Percentiles rank a stretch among this genome's conserved stretches.
These are phyloP conservation scores for Drosophila peninsularis DNA, from an alignment of 2,888 invertebrate genomes.

Conservation along the genomic window DNA sequence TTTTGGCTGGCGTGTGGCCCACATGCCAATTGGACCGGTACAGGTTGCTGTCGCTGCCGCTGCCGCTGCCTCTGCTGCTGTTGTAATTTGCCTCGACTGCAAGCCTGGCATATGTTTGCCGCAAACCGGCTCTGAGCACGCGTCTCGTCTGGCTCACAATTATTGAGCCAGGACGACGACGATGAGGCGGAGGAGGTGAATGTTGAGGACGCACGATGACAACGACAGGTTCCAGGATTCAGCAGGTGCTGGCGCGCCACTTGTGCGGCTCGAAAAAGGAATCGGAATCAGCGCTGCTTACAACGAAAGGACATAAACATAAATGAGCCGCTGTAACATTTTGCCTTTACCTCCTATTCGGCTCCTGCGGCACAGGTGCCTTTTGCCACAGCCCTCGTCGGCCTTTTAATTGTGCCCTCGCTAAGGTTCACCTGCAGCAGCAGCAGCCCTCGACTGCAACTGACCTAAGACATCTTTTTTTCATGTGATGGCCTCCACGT, in stretches of 20 bases:
- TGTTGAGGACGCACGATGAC: constrained; percentile 35
- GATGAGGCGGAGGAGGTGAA: constrained; percentile 15
- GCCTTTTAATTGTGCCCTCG: constrained; percentile 74
- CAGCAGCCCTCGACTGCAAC: constrained; percentile 51
- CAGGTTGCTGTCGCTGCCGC: constrained; percentile 15
- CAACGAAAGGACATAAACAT: constrained; percentile 80
- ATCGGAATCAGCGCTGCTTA: constrained; percentile 76
- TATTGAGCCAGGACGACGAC: constrained; percentile 72
- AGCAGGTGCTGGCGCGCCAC: constrained; percentile 72
- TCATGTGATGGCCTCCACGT: constrained; percentile 73
- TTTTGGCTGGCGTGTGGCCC: constrained; percentile 71
- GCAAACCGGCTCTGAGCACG: constrained; percentile 78
- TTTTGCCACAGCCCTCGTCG: constrained; percentile 60
- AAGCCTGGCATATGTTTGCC: constrained; percentile 69
- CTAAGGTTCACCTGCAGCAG: constrained; percentile 67
- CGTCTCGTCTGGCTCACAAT: constrained; percentile 75
- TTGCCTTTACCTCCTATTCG: constrained; percentile 44
- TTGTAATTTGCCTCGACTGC: constrained; percentile 64
- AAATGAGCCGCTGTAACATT: constrained; percentile 78
- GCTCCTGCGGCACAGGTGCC: constrained; percentile 66
- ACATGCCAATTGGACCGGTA: constrained; percentile 65
- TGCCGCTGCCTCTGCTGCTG: constrained; percentile 35
- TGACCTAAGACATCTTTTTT: constrained; percentile 84
- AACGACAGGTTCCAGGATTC: constrained; percentile 77
- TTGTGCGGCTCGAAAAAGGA: constrained; percentile 64